Conservation (phyloP, 2,797 vertebrate genomes). For the Smutsia gigantea region DNA sequence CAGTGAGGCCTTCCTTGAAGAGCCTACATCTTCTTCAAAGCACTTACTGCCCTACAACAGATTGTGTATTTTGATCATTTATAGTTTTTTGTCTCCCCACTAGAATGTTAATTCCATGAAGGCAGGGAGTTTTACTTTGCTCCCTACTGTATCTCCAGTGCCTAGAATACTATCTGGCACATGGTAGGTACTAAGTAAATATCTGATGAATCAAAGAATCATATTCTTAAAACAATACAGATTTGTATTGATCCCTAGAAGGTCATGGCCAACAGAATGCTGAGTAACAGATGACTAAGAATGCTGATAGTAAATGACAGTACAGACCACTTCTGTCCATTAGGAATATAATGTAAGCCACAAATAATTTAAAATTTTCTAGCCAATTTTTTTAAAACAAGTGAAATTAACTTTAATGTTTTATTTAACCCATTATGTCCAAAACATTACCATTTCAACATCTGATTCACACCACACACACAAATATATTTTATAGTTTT, state of each 20-base stretch:
- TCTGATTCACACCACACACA: background rate
- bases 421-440: background rate
- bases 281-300: background rate
- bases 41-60: background rate
- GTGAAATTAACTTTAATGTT: background rate
- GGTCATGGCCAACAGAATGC: background rate
- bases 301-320: background rate
- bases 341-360: background rate
- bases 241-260: background rate
- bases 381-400: background rate
- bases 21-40: background rate
- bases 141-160: background rate
- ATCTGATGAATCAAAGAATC: background rate
- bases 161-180: background rate
- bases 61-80: background rate
- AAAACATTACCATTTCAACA: conserved; percentile 3
- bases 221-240: background rate
- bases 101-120: background rate
- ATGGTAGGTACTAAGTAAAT: background rate
- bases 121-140: background rate
- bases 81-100: background rate
- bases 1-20: background rate
- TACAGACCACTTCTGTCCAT: background rate
- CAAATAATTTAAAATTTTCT: background rate
- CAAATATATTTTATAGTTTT: background rate